These are phyloP conservation scores for Mycetomoellerius zeteki DNA, from an alignment of 1,140 invertebrate species.

Conservation along the genomic window DNA sequence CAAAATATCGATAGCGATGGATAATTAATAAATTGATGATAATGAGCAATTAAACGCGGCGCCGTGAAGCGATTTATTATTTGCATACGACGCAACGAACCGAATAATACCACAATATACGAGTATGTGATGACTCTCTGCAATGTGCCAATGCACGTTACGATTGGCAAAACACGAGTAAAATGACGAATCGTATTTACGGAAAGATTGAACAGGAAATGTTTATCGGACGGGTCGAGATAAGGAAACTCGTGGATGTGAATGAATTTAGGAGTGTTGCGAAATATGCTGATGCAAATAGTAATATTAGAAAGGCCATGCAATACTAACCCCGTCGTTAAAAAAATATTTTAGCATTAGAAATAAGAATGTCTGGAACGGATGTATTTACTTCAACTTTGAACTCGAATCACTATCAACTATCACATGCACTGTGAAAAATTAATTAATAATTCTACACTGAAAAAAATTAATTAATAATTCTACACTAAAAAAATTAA, in stretches of 20 bases:
- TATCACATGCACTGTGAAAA: neutral
- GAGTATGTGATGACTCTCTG: slow-evolving; percentile 6
- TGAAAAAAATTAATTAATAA: no score
- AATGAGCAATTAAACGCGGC: slow-evolving; percentile 55
- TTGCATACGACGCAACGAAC: slow-evolving; percentile 56
- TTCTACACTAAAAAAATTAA: no score
- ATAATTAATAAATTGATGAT: slow-evolving; percentile 55
- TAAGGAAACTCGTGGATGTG: slow-evolving; percentile 3
- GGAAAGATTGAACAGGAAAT: slow-evolving; percentile 35
- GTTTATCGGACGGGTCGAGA: slow-evolving; percentile 16
- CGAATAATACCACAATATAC: slow-evolving; percentile 46
- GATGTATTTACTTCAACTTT: slow-evolving; percentile 40
- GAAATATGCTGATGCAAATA: slow-evolving; percentile 29
- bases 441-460: no score
- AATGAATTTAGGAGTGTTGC: slow-evolving; percentile 29
- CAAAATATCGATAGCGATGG: neutral
- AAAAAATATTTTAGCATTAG: neutral
- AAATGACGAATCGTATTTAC: slow-evolving; percentile 38
- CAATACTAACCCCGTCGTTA: slow-evolving; percentile 15
- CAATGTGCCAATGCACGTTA: neutral
- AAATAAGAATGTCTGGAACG: neutral
- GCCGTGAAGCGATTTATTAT: slow-evolving; percentile 51
- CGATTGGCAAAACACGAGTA: slow-evolving; percentile 15
- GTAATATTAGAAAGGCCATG: slow-evolving; percentile 36
- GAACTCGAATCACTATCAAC: slow-evolving; percentile 20